Percentiles rank a stretch among this genome's conserved stretches.
Conservation (phyloP, 2,888 invertebrate species). For the Epistrophe eligans region DNA sequence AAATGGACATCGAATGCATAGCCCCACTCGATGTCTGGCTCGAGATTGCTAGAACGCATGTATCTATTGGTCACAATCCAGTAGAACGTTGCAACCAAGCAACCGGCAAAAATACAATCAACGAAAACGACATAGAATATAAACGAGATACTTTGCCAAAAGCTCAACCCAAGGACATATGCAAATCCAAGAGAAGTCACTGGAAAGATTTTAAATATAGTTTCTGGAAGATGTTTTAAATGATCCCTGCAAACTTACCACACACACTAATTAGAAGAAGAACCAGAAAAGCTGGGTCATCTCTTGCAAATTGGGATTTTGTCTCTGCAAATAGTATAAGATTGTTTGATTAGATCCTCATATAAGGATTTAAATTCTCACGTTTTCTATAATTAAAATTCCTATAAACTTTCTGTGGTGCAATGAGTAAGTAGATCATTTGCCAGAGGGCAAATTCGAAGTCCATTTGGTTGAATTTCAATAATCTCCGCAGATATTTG, state of each 20-base stretch:
- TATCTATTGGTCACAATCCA: conserved; percentile 88
- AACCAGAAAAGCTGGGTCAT: conserved; percentile 99
- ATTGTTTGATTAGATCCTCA: neutral
- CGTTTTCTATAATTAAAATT: conserved; percentile 99
- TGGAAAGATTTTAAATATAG: conserved; percentile 80
- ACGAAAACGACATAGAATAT: conserved; percentile 96
- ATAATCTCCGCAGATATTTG: conserved; percentile 92
- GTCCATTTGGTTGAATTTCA: conserved; percentile 99
- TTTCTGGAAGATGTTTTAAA: neutral
- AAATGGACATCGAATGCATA: conserved; percentile 99
- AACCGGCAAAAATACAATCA: conserved; percentile 95
- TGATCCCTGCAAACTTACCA: conserved; percentile 84
- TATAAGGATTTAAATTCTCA: conserved; percentile 84
- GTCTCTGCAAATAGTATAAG: conserved; percentile 88
- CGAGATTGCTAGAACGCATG: conserved; percentile 80
- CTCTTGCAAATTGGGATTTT: conserved; percentile 99
- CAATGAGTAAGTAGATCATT: conserved; percentile 96
- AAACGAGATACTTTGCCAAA: conserved; percentile 90
- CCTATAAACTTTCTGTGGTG: conserved; percentile 98
- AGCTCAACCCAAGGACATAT: conserved; percentile 89
- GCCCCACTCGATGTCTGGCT: conserved; percentile 95
- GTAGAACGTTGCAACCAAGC: conserved; percentile 93
- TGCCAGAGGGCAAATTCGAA: conserved; percentile 99
- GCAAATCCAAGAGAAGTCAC: conserved; percentile 96
- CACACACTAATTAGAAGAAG: conserved; percentile 93